Percentiles rank a stretch among this genome's conserved stretches.
Conservation (phyloP, 1,140 invertebrate species). For the Tachypleus tridentatus region DNA sequence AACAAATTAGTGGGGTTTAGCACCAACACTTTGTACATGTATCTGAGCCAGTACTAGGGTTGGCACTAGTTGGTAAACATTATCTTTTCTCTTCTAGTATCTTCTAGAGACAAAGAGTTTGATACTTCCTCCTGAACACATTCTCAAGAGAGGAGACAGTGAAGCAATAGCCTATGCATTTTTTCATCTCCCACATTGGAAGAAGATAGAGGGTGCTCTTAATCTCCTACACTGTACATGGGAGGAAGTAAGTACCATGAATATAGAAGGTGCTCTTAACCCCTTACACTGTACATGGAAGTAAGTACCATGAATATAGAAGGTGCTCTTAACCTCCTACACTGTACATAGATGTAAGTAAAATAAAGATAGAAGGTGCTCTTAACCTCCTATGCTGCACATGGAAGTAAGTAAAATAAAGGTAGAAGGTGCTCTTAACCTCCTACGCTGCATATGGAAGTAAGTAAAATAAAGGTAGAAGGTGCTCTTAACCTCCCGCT, state of each 20-base stretch:
- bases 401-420: constrained; percentile 30
- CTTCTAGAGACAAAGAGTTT: constrained; percentile 91
- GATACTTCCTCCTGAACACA: constrained; percentile 92
- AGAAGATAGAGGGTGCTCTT: constrained; percentile 87
- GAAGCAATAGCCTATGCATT: constrained; percentile 96
- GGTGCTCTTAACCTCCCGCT: no score
- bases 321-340: constrained; percentile 85
- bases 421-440: constrained; percentile 86
- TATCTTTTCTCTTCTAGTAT: constrained; percentile 46
- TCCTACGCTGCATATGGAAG: constrained; percentile 92
- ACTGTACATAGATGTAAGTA: constrained; percentile 76
- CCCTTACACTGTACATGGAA: no score
- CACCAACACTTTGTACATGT: no score
- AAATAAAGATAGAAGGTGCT: constrained; percentile 4
- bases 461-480: no score
- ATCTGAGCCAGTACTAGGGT: no score
- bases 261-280: no score
- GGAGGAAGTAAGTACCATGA: constrained; percentile 54
- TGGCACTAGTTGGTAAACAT: no score
- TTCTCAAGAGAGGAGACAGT: constrained; percentile 93
- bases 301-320: constrained; percentile 50
- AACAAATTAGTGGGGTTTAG: no score
- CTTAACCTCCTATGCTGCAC: no score
- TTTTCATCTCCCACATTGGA: constrained; percentile 94
- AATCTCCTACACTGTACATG: constrained; percentile 89